Base-by-base conservation (phyloP, 2,888 invertebrate species). In the Torymus auratus region DNA sequence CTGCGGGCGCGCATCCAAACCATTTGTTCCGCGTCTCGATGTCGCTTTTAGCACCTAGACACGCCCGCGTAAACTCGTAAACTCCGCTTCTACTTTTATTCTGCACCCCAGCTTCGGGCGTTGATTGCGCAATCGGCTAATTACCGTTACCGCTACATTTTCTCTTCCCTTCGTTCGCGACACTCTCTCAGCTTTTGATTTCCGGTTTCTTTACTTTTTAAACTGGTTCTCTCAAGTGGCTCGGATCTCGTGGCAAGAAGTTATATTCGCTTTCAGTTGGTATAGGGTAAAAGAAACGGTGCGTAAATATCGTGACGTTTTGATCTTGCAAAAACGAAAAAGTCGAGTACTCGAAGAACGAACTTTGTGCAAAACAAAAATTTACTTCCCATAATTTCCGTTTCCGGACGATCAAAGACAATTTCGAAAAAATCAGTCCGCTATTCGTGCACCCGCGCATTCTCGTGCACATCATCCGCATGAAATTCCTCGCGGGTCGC, bases 221-320 rank as follows among this genome's bases (percentile, higher is more conserved):
- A 41, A 20, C 50, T 69, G 28, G 11, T 70, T 52, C 28, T 52
- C 28, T 2, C 20, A 28, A 28, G 52, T 71, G 71, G 71, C 65
- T 71, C 65, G 65, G 70, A 71, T 78, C 58, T 53, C n/a, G 64
- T 52, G 78, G 58, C 78, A 65, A 78, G 56, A 64, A 65, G 28
- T 28, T 28, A 28, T 3, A 28, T 28, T 28, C 5, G 7, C 7
- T 28, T 7, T 28, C 28, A 28, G 3, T 5, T 3, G 3, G 28
- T 28, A 5, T 3, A 20, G 28, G 28, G 28, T 28, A 28, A 28
- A 28, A 28, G 28, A 28, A 28, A 28, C 3, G 3, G 7, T 28
- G 20, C 20, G 20, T 20, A 20, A 20, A 20, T 20, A 20, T 20
- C 20, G 20, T 20, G 20, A 20, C 20, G 20, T 20, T 20, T 20